Evolutionary conservation across 1,140 invertebrate genomes (phyloP).

Genomic region (Hylaeus volcanicus): DNA sequence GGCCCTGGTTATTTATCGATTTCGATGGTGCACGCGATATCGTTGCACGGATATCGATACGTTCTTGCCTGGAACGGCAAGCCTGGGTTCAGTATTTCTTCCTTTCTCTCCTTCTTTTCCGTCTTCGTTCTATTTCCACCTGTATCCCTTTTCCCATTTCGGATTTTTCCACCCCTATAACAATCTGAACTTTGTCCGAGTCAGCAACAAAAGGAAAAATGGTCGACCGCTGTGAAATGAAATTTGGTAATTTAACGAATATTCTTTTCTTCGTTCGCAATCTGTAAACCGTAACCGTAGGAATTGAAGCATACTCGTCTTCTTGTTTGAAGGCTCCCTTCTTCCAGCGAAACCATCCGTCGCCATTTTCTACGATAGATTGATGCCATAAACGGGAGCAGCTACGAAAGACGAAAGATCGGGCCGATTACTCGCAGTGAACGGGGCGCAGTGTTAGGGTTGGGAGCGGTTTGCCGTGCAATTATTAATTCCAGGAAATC

Average conservation of each 20-base stretch:
- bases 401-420: constrained; percentile 57
- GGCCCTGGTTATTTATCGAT: constrained; percentile 78
- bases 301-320: no score
- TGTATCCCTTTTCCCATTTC: constrained; percentile 27
- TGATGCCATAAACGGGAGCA: constrained; percentile 28
- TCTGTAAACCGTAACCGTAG: no score
- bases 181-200: no score
- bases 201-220: no score
- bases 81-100: constrained; percentile 36
- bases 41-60: constrained; percentile 79
- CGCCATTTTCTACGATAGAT: constrained; percentile 46
- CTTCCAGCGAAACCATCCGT: constrained; percentile 39
- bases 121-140: neutral
- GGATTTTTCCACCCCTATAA: constrained; percentile 24
- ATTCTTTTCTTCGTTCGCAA: no score
- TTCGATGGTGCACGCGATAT: constrained; percentile 79
- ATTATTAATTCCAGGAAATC: constrained; percentile 79
- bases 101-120: constrained; percentile 13
- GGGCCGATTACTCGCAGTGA: constrained; percentile 56
- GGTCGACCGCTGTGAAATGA: no score
- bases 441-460: constrained; percentile 48
- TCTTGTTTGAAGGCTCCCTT: constrained; percentile 5
- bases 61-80: constrained; percentile 61
- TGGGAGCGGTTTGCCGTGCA: constrained; percentile 62
- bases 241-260: no score